Conservation (phyloP, 2,888 invertebrate genomes). For the Brachyptera risi region DNA sequence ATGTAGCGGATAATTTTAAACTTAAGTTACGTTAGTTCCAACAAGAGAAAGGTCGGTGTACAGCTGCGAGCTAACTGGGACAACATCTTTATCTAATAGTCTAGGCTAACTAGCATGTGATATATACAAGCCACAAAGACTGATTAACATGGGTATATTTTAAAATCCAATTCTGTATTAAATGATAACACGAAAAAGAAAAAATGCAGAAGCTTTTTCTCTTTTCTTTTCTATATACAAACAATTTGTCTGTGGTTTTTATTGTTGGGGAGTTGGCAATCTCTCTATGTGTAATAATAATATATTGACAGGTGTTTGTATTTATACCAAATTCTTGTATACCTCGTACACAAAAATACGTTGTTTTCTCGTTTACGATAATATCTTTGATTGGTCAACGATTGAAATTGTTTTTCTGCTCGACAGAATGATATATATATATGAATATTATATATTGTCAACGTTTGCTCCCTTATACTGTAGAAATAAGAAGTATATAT, state of each 20-base stretch:
- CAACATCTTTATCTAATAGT: slow-evolving; percentile 31
- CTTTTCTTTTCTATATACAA: too few species aligned
- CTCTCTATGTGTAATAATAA: too few species aligned
- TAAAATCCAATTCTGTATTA: slow-evolving; percentile 30
- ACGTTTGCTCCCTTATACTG: too few species aligned
- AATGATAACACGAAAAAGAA: slow-evolving; percentile 17
- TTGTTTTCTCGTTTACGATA: slow-evolving; percentile 23
- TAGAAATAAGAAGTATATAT: too few species aligned
- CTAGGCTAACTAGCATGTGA: slow-evolving; percentile 42
- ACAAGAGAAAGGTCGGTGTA: slow-evolving; percentile 35
- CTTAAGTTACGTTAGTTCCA: slow-evolving; percentile 33
- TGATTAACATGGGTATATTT: slow-evolving; percentile 41
- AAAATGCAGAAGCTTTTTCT: slow-evolving; percentile 39
- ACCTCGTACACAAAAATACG: slow-evolving; percentile 25
- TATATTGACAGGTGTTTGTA: slow-evolving; percentile 28
- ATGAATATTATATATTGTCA: too few species aligned
- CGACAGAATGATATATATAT: slow-evolving; percentile 24
- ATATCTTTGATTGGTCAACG: slow-evolving; percentile 24
- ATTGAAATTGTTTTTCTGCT: slow-evolving; percentile 24
- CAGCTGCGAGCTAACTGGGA: slow-evolving; percentile 33
- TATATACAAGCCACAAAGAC: slow-evolving; percentile 53
- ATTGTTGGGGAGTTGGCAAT: slow-evolving; percentile 25
- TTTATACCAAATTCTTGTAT: slow-evolving; percentile 31
- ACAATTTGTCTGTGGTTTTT: slow-evolving; percentile 34
- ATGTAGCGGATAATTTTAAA: slow-evolving; percentile 42